Percentiles rank a stretch among this genome's conserved stretches.
These are phyloP conservation scores for Halcyon leucocephala DNA, from an alignment of 2,797 vertebrate genomes.

Conservation along the genomic window DNA sequence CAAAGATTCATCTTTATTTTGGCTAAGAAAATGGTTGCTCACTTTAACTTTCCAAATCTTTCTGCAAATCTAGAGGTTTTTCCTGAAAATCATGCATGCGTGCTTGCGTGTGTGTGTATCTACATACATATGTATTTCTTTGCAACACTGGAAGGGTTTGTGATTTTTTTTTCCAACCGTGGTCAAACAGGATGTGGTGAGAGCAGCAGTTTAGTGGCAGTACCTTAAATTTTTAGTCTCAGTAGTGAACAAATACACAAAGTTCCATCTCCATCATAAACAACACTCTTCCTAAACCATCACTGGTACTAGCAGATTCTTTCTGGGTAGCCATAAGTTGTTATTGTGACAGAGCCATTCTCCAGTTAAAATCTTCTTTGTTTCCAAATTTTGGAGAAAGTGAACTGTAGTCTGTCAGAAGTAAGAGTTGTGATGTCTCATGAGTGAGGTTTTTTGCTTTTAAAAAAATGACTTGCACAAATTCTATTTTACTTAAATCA, in stretches of 20 bases:
- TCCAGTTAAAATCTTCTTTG: neutral
- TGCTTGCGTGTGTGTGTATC: accelerated
- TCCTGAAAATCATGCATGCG: neutral
- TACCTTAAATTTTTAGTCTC: neutral
- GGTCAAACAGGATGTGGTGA: neutral
- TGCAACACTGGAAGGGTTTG: neutral
- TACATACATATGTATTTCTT: neutral
- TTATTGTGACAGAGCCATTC: neutral
- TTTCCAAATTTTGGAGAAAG: neutral
- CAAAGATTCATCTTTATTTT: neutral
- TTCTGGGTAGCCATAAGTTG: neutral
- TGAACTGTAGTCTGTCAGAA: neutral
- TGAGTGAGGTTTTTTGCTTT: neutral
- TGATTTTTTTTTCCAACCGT: neutral
- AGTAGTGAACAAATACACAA: neutral
- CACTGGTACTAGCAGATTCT: neutral
- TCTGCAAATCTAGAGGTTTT: neutral
- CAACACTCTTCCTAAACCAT: neutral
- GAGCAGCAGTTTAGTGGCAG: neutral
- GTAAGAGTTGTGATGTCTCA: neutral
- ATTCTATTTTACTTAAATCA: neutral
- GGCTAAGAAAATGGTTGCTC: neutral
- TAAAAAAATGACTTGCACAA: neutral
- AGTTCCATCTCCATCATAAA: neutral
- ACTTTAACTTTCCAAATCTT: neutral